Percentiles rank a stretch among this genome's conserved stretches.
These are phyloP conservation scores for Hoplostethus atlanticus DNA, from an alignment of 2,797 vertebrate species.

Conservation along the genomic window DNA sequence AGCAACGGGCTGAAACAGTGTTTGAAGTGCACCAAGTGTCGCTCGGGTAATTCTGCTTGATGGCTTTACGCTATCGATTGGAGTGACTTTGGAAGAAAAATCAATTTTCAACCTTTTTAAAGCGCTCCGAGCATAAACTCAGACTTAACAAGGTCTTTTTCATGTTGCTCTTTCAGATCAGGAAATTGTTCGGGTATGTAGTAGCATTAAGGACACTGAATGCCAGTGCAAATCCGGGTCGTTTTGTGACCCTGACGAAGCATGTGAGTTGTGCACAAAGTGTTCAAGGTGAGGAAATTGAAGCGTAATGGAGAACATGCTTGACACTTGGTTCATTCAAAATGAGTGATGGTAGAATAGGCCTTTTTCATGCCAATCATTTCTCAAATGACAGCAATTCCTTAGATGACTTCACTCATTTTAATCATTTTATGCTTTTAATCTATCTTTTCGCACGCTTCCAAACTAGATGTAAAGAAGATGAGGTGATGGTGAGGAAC, in stretches of 20 bases:
- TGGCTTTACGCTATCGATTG: constrained; percentile 14
- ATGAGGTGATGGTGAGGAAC: constrained; percentile 68
- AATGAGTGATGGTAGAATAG: background rate
- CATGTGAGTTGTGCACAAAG: constrained; percentile 83
- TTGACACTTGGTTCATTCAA: background rate
- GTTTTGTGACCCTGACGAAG: constrained; percentile 78
- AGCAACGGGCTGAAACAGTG: constrained; percentile 62
- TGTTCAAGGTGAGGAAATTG: constrained; percentile 74
- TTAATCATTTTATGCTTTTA: background rate
- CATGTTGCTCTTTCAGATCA: constrained; percentile 72
- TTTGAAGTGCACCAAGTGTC: constrained; percentile 75
- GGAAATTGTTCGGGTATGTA: constrained; percentile 58
- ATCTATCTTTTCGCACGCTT: constrained; percentile 3
- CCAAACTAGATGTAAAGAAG: constrained; percentile 72
- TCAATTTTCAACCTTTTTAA: constrained; percentile 34
- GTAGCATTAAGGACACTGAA: constrained; percentile 50
- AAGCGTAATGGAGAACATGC: background rate
- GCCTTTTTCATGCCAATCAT: background rate
- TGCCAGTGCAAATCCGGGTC: constrained; percentile 76
- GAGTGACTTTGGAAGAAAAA: constrained; percentile 6
- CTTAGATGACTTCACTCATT: background rate
- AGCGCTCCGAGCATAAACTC: constrained; percentile 9
- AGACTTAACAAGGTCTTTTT: constrained; percentile 26
- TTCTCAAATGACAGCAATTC: background rate
- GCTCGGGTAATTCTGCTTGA: constrained; percentile 67